Conservation (phyloP, 2,113 vertebrate species). For the Cyanoderma ruficeps region DNA sequence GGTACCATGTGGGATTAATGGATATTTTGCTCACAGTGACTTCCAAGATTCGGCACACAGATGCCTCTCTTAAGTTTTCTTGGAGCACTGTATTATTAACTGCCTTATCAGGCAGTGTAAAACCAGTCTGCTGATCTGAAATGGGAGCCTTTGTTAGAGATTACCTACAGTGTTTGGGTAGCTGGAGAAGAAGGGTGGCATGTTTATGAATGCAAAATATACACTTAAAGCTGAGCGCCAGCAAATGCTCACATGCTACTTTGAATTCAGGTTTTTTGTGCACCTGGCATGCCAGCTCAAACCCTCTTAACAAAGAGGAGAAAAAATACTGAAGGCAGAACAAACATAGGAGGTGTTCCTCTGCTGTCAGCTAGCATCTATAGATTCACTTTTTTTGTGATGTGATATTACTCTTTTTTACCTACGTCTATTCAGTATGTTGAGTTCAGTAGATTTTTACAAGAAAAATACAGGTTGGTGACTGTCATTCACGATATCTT, state of each 20-base stretch:
- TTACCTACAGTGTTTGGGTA: constrained; percentile 46
- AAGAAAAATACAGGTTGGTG: constrained; percentile 37
- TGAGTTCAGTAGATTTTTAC: background rate
- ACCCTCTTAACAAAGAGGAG: constrained; percentile 26
- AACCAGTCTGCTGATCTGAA: constrained; percentile 23
- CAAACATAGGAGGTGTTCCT: constrained; percentile 29
- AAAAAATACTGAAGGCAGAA: constrained; percentile 4
- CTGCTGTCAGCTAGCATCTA: constrained; percentile 5
- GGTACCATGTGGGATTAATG: background rate
- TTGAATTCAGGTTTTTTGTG: constrained; percentile 46
- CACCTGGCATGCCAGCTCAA: constrained; percentile 38
- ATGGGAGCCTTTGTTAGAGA: constrained; percentile 18
- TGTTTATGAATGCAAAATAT: constrained; percentile 54
- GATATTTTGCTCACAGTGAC: background rate
- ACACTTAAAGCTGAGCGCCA: constrained; percentile 20
- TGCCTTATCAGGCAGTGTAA: background rate
- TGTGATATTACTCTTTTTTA: background rate
- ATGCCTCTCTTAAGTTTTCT: background rate
- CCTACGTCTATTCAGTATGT: background rate
- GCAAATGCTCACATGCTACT: constrained; percentile 30
- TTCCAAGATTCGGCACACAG: background rate
- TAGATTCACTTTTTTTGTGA: background rate
- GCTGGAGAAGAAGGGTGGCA: constrained; percentile 8
- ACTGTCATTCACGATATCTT: background rate
- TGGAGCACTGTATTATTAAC: background rate